Base-by-base conservation (phyloP, 2,113 vertebrate genomes). In the Myxocyprinus asiaticus region DNA sequence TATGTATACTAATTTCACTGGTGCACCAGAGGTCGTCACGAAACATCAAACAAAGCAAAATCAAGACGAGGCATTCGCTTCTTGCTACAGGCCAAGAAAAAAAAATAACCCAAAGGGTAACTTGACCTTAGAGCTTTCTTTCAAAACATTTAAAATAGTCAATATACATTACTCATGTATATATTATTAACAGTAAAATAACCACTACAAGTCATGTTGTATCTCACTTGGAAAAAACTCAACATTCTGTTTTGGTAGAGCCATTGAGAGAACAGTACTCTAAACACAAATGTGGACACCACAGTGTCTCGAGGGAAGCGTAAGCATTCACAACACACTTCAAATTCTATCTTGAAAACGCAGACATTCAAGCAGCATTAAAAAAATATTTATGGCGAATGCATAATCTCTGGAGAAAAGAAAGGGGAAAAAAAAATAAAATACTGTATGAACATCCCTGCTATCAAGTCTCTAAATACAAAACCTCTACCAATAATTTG, bases 401-500 rank as follows among this genome's bases (percentile, higher is more conserved):
- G 96, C 95, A 96, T 95, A 95, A 97, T 94, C 94, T 97, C 94
- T 95, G 94, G 58, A 62, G 22, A 33, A 42, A 53, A 15, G 58
- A 58, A 51, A 67, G 7, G 56, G 56, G 94, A 33, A 33, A 33
- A 75, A 0, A 68, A 93, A 95, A 85, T 82, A 68, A 93, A 95
- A 85, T 82, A 89, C 88, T 84, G 79, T 94, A 96, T 95, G 95
- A 97, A 97, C 96, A 97, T 96, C 95, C 96, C 96, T 96, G 97
- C 96, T 97, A 97, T 94, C 96, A 93, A 94, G 94, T 97, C 93
- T 94, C 96, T 96, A 97, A 95, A 98, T 98, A 98, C 95, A 98
- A 99, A 99, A 98, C 95, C 95, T 94, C 95, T 95, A 95, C 93
- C 92, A 93, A 33, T 33, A 33, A 95, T 94, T 94, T 95, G 94